Evolutionary conservation across 2,888 invertebrate species (phyloP).

Genomic region (Taphrorychus bicolor): DNA sequence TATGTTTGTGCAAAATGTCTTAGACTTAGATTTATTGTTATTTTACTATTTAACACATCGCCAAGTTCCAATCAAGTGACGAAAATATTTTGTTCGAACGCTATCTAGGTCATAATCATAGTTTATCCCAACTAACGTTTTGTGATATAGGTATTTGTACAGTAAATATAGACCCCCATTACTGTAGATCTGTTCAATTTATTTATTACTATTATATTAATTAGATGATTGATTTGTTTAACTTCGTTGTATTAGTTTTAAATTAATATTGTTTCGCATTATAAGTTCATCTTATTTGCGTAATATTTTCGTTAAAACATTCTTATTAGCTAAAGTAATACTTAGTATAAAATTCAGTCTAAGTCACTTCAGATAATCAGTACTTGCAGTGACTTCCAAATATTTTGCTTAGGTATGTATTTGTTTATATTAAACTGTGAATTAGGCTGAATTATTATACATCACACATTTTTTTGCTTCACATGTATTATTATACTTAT

Average conservation of each 20-base stretch:
- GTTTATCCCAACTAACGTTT: conserved; percentile 34
- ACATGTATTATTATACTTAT: conserved; percentile 15
- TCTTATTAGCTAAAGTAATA: too few species aligned
- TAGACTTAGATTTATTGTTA: too few species aligned
- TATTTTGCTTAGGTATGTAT: conserved; percentile 9
- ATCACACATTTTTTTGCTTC: conserved; percentile 14
- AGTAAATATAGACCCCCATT: conserved; percentile 30
- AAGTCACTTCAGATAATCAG: conserved; percentile 23
- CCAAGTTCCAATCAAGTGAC: too few species aligned
- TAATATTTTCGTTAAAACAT: conserved; percentile 17
- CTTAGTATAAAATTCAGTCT: conserved; percentile 25
- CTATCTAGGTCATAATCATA: conserved; percentile 12
- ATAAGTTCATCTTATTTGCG: conserved; percentile 7
- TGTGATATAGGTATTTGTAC: conserved; percentile 32
- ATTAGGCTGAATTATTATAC: conserved; percentile 17
- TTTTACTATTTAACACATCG: too few species aligned
- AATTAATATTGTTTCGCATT: not conserved
- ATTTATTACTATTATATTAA: conserved; percentile 12
- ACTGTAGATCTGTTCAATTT: conserved; percentile 24
- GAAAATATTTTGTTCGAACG: not conserved
- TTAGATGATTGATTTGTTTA: conserved; percentile 20
- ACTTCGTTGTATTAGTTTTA: conserved; percentile 25
- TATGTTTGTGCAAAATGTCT: too few species aligned
- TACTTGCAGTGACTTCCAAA: conserved; percentile 24
- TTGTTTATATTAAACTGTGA: conserved; percentile 11